These are phyloP conservation scores for Wasmannia auropunctata DNA, from an alignment of 1,140 invertebrate species.

Conservation along the genomic window DNA sequence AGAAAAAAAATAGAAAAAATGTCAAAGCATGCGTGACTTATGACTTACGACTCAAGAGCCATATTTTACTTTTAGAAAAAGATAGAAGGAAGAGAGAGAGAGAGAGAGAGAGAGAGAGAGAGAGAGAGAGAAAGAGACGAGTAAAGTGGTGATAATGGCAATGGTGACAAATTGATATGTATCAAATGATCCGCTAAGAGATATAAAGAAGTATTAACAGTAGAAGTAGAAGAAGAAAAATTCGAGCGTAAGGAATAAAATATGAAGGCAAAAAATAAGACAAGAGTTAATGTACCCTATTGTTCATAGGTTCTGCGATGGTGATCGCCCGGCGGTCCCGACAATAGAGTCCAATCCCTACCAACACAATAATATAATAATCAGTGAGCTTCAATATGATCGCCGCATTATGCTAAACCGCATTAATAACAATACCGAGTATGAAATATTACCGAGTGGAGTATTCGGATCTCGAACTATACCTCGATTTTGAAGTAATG, in stretches of 20 bases:
- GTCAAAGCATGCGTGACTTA: conserved; percentile 50
- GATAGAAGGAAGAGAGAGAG: conserved; percentile 19
- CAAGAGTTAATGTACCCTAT: conserved; percentile 83
- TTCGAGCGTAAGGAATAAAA: conserved; percentile 69
- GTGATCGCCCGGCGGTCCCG: conserved; percentile 81
- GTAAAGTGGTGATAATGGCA: not conserved
- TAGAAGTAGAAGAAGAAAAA: conserved; percentile 64
- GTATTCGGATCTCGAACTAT: not conserved
- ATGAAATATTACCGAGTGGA: not conserved
- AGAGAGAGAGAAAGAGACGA: not conserved
- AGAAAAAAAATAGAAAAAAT: conserved; percentile 37
- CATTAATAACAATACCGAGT: conserved; percentile 41
- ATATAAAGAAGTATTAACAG: conserved; percentile 54
- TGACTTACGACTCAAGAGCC: conserved; percentile 13
- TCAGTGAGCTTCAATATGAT: conserved; percentile 74
- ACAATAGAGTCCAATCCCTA: conserved; percentile 84
- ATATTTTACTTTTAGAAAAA: conserved; percentile 41
- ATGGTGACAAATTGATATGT: conserved; percentile 14
- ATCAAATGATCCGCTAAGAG: conserved; percentile 54
- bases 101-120: conserved; percentile 39
- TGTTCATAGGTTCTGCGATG: conserved; percentile 83
- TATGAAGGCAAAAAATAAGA: conserved; percentile 75
- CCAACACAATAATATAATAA: conserved; percentile 82
- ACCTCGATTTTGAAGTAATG: not conserved
- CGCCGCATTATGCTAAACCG: conserved; percentile 55